Base-by-base conservation (phyloP, 2,888 invertebrate species). In the Poecilobothrus nobilitatus region DNA sequence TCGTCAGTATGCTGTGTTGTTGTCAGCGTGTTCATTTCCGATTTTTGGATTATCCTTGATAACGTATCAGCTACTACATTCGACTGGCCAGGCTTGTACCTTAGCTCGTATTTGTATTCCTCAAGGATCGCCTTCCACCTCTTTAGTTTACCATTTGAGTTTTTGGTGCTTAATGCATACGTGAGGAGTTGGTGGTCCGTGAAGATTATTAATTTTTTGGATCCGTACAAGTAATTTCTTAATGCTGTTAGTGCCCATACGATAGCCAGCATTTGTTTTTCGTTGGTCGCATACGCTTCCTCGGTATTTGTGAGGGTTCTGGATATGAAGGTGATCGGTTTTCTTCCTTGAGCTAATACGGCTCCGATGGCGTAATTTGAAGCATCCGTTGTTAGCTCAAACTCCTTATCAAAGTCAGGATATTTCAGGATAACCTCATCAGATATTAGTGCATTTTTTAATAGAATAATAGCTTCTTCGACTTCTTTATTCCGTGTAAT, bases 71-170 rank as follows among this genome's bases (percentile, higher is more conserved):
- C 69, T 1, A 71, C 68, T 0, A 68, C 66, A n/a, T 71, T 71
- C 0, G 68, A 53, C 27, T 37, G 68, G 0, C 68, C 66, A 1
- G 67, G 66, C 34, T 68, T 67, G 20, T 69, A 68, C 6, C 18
- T 7, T 1, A 68, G 10, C 61, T 68, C 66, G n/a, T 68, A 53
- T 15, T 68, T 66, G 20, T 68, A 71, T 21, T 71, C 71, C 15
- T 71, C 69, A 1, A 71, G 27, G 2, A 66, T 69, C 1, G 69
- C 64, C n/a, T 71, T 71, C 71, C 68, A 68, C 15, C 68, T 10
- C 12, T 66, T 63, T 63, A 68, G 63, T 68, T 68, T 66, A 1
- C 15, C 7, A 15, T 68, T 68, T 2, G 53, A 21, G 9, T 68
- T 66, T 61, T 68, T 68, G 22, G 27, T 63, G 20, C 66, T 68